Conservation (phyloP, 2,888 invertebrate species). For the Criorhina ranunculi region DNA sequence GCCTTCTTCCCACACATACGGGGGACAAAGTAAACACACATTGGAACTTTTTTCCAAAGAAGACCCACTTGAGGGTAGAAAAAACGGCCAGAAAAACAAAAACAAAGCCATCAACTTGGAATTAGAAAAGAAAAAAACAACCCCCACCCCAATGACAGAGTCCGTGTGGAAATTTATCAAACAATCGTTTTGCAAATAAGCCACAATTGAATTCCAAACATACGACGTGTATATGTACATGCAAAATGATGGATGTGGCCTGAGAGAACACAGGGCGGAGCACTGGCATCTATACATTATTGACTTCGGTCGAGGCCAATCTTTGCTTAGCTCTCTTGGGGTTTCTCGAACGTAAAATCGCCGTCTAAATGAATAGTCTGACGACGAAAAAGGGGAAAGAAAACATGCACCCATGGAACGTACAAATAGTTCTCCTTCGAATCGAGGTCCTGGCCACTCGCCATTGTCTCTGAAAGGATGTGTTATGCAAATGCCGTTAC, state of each 20-base stretch:
- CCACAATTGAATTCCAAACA: conserved; percentile 74
- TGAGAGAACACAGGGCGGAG: conserved; percentile 26
- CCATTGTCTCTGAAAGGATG: conserved; percentile 54
- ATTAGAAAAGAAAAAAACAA: conserved; percentile 23
- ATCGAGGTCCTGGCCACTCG: conserved; percentile 25
- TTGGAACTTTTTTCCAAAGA: conserved; percentile 38
- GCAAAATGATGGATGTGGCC: conserved; percentile 68
- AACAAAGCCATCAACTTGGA: conserved; percentile 33
- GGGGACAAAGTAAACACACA: conserved; percentile 53
- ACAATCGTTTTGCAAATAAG: conserved; percentile 72
- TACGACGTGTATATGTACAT: too few species aligned
- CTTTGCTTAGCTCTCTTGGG: conserved; percentile 84
- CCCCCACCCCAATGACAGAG: background rate
- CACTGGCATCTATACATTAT: conserved; percentile 72
- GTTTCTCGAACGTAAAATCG: conserved; percentile 84
- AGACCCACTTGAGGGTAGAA: conserved; percentile 52
- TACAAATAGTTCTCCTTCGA: background rate
- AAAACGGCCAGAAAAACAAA: conserved; percentile 47
- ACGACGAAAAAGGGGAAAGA: background rate
- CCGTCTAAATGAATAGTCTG: conserved; percentile 81
- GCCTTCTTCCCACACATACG: conserved; percentile 20
- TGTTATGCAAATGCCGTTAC: conserved; percentile 67
- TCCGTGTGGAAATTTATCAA: conserved; percentile 64
- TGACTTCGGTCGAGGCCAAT: conserved; percentile 79
- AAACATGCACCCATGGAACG: background rate